Conservation (phyloP, 2,797 vertebrate species). For the Pseudochirops corinnae region DNA sequence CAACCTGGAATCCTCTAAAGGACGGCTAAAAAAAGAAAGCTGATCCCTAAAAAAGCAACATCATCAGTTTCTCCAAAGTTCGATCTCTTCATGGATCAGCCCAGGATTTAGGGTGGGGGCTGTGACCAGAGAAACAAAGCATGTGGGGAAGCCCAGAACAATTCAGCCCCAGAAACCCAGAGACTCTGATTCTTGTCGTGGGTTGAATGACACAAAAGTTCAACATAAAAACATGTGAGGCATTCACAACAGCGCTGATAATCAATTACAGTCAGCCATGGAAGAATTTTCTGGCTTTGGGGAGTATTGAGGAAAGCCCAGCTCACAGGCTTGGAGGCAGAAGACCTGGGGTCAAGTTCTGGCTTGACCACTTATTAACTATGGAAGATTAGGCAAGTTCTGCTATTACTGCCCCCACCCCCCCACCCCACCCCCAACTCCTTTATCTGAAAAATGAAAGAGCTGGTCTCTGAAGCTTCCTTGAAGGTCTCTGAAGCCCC, state of each 20-base stretch:
- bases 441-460: background rate
- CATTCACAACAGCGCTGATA: background rate
- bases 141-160: background rate
- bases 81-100: conserved; percentile 40
- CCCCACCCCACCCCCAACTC: background rate
- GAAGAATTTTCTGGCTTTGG: background rate
- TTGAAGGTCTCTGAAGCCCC: background rate
- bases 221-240: background rate
- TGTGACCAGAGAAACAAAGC: conserved; percentile 27
- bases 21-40: background rate
- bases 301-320: background rate
- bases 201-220: background rate
- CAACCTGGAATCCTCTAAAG: conserved; percentile 20
- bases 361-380: background rate
- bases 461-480: background rate
- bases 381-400: background rate
- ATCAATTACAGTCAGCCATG: background rate
- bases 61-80: conserved; percentile 71
- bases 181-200: background rate
- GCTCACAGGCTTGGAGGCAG: background rate
- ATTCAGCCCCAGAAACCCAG: conserved; percentile 12
- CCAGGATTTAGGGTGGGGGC: background rate
- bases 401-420: background rate
- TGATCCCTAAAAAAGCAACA: conserved; percentile 68
- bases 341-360: background rate